Percentiles rank a stretch among this genome's conserved stretches.
phyloP scores from a whole-genome alignment of 1,140 invertebrate genomes.

The Grapholita molesta region DNA sequence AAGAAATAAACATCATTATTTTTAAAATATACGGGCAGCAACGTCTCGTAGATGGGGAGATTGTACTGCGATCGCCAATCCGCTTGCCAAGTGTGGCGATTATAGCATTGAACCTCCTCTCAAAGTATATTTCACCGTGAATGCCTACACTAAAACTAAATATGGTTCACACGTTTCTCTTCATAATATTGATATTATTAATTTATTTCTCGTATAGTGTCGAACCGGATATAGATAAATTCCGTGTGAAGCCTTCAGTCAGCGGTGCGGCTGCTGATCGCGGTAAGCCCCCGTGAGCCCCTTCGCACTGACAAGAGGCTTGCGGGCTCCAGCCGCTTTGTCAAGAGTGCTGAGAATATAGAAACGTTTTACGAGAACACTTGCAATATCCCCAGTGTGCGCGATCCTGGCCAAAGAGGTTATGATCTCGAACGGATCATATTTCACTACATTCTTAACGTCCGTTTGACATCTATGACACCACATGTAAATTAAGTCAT shows the following conservation, averaged over 20 bases:
- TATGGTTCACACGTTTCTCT: background rate
- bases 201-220: background rate
- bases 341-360: conserved; percentile 39
- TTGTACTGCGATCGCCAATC: no score
- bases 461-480: background rate
- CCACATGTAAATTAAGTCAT: background rate
- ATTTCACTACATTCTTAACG: background rate
- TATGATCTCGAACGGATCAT: background rate
- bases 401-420: background rate
- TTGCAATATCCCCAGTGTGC: conserved; percentile 21
- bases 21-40: no score
- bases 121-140: no score
- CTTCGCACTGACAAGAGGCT: conserved; percentile 43
- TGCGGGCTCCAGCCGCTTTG: conserved; percentile 51
- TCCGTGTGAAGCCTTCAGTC: background rate
- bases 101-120: no score
- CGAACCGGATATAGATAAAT: conserved; percentile 1
- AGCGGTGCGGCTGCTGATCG: background rate
- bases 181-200: background rate
- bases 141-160: no score
- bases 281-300: conserved; percentile 39
- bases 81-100: no score
- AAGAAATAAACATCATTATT: no score
- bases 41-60: no score
- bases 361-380: conserved; percentile 43